phyloP scores from a whole-genome alignment of 2,888 invertebrate genomes.

The Volucella zonaria region DNA sequence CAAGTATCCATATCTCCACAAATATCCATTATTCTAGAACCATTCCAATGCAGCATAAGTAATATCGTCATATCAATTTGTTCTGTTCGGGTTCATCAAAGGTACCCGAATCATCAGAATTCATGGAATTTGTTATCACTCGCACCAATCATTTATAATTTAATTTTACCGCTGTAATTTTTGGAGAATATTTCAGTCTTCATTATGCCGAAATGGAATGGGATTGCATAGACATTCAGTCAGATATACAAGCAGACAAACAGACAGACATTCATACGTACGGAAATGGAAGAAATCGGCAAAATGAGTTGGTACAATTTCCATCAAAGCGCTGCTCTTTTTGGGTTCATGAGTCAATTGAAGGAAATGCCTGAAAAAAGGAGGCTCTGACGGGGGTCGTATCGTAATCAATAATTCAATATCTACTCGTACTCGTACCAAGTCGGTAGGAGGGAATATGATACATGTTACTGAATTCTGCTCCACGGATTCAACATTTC shows the following conservation, averaged over 20 bases:
- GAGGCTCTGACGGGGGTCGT: conserved; percentile 24
- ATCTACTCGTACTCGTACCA: conserved; percentile 1
- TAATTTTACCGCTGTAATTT: conserved; percentile 61
- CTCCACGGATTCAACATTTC: conserved; percentile 23
- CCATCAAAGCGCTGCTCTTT: conserved; percentile 29
- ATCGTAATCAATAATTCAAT: conserved; percentile 67
- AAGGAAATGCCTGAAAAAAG: conserved; percentile 41
- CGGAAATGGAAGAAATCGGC: conserved; percentile 1
- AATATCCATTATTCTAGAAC: conserved; percentile 16
- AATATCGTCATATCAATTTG: conserved; percentile 33
- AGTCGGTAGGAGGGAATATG: not conserved
- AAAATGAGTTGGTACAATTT: conserved; percentile 33
- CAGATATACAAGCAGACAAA: too few species aligned
- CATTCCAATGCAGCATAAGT: conserved; percentile 18
- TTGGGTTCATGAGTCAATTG: conserved; percentile 50
- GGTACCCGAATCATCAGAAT: conserved; percentile 64
- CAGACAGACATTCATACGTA: not conserved
- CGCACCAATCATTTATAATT: conserved; percentile 69
- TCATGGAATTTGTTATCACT: conserved; percentile 72
- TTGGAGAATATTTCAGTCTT: conserved; percentile 43
- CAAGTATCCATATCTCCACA: not conserved
- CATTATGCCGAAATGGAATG: conserved; percentile 49
- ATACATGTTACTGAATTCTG: not conserved
- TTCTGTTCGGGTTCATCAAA: conserved; percentile 51
- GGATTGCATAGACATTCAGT: not conserved